Percentiles rank a stretch among this genome's conserved stretches.
These are phyloP conservation scores for Cyphomyrmex costatus DNA, from an alignment of 1,140 invertebrate genomes.

Conservation along the genomic window DNA sequence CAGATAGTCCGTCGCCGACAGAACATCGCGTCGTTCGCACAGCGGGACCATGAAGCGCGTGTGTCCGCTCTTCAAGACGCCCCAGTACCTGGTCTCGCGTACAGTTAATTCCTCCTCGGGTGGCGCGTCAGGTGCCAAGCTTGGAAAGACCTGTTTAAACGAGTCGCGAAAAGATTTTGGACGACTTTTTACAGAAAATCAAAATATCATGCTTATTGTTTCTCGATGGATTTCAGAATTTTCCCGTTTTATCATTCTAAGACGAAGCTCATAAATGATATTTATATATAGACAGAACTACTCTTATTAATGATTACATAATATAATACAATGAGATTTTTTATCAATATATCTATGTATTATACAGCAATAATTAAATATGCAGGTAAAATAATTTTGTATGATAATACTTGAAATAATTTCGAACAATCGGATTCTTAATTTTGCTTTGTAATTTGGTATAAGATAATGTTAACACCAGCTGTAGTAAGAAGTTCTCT, in stretches of 20 bases:
- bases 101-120: constrained; percentile 88
- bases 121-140: constrained; percentile 86
- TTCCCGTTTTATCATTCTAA: background rate
- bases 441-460: background rate
- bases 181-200: background rate
- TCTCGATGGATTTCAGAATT: background rate
- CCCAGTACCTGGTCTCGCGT: constrained; percentile 92
- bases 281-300: background rate
- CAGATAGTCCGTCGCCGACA: constrained; percentile 91
- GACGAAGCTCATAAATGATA: background rate
- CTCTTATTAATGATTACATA: background rate
- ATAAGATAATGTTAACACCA: background rate
- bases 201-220: constrained; percentile 9
- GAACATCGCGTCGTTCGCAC: constrained; percentile 91
- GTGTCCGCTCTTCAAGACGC: constrained; percentile 91
- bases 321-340: background rate
- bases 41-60: constrained; percentile 91
- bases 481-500: background rate
- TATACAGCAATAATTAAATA: background rate
- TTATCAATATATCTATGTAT: constrained; percentile 4
- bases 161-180: constrained; percentile 46
- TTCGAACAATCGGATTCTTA: background rate
- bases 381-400: background rate
- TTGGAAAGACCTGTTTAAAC: constrained; percentile 84
- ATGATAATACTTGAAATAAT: constrained; percentile 11